Conservation (phyloP, 2,113 vertebrate genomes). For the Pterophyllum scalare region DNA sequence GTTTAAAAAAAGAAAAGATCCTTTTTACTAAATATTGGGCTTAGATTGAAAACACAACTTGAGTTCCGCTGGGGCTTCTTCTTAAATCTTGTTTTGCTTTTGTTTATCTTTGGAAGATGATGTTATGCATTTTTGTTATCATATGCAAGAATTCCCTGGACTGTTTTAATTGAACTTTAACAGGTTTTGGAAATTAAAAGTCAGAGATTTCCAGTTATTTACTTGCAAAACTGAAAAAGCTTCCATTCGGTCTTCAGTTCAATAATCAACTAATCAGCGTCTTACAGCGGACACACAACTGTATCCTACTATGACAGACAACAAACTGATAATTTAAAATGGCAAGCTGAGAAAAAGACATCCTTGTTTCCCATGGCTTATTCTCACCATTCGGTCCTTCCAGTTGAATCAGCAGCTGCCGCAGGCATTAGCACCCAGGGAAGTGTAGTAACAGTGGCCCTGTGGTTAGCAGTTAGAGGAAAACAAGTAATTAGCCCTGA, state of each 20-base stretch:
- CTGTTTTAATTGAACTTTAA: not conserved
- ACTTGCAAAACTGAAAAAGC: not conserved
- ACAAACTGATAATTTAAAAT: conserved; percentile 24
- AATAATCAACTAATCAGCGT: not conserved
- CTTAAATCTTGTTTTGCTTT: no score
- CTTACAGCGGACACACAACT: not conserved
- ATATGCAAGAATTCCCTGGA: not conserved
- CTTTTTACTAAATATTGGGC: not conserved
- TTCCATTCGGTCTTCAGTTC: not conserved
- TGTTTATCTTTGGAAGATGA: no score
- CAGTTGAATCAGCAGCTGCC: conserved; percentile 5
- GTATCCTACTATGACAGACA: conserved; percentile 22
- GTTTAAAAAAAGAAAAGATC: not conserved
- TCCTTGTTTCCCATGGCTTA: not conserved
- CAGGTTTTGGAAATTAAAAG: not conserved
- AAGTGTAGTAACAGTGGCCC: conserved; percentile 34
- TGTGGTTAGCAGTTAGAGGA: conserved; percentile 60
- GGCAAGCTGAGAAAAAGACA: conserved; percentile 42
- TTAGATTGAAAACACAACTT: no score
- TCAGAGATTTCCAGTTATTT: not conserved
- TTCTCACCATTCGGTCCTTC: conserved; percentile 6
- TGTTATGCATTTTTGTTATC: not conserved
- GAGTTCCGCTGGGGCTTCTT: no score
- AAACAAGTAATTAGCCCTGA: conserved; percentile 72
- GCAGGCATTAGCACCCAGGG: conserved; percentile 39